Evolutionary conservation across 2,888 invertebrate genomes (phyloP).

Genomic region (Drosophila neonasuta): DNA sequence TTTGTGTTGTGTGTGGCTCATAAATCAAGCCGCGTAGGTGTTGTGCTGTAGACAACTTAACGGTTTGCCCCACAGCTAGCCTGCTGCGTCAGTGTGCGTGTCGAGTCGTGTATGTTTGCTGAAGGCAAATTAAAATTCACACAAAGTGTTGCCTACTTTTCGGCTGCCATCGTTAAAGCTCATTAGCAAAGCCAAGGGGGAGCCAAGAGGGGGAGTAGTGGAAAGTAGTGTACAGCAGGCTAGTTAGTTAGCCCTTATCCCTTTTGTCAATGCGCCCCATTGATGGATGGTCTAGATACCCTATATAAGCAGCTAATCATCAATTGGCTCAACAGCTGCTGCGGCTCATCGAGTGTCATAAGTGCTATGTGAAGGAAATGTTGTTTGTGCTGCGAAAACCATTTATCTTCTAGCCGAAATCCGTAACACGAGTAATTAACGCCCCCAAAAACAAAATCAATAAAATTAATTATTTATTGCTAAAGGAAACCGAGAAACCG

Average conservation of each 20-base stretch:
- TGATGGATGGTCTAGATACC: constrained; percentile 46
- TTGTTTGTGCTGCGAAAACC: constrained; percentile 17
- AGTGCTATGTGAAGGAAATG: background rate
- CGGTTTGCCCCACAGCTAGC: constrained; percentile 36
- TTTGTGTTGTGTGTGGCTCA: constrained; percentile 42
- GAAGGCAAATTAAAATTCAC: constrained; percentile 62
- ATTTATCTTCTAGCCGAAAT: constrained; percentile 52
- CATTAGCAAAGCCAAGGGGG: constrained; percentile 48
- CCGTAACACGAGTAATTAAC: constrained; percentile 56
- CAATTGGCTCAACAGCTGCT: background rate
- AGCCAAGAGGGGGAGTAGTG: background rate
- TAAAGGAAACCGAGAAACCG: background rate
- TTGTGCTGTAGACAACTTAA: constrained; percentile 67
- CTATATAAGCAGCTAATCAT: constrained; percentile 5
- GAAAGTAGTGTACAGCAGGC: background rate
- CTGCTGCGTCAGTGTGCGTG: constrained; percentile 10
- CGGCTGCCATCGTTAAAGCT: constrained; percentile 57
- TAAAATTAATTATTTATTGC: constrained; percentile 75
- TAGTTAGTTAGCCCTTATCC: background rate
- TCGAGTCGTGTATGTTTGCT: constrained; percentile 38
- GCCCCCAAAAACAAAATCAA: constrained; percentile 46
- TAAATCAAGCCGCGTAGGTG: constrained; percentile 68
- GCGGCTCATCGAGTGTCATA: background rate
- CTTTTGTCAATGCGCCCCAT: constrained; percentile 36
- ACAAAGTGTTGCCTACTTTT: constrained; percentile 69